Evolutionary conservation across 2,888 invertebrate genomes (phyloP), one percentile per base, ranked within the genome.

Genomic region (Stenodema calcarata): DNA sequence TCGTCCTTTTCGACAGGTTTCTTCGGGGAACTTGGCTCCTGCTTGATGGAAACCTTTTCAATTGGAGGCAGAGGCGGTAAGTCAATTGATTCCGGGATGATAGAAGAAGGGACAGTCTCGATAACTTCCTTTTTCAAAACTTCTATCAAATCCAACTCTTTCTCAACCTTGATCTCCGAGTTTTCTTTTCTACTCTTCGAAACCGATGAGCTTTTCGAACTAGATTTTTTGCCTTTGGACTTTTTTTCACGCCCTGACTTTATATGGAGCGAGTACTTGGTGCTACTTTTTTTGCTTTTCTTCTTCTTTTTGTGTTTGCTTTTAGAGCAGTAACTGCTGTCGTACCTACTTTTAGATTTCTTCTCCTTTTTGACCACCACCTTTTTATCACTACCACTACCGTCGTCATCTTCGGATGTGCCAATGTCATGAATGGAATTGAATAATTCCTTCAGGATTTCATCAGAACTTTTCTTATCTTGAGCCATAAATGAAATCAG

Each of bases 401-500:
- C 73, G 1, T 76, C 78, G 28, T 23, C 28, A 14, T 62, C 50
- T 6, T 79, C 79, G 9, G 86, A 78, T 44, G 79, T 42, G 16
- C n/a, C 69, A 23, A 86, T 78, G 16, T 79, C 86, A 44, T 86
- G 50, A 2, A 86, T 86, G 11, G 86, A 86, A 28, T 75, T 86
- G 44, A 86, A 86, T 11, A 86, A 79, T 41, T 86, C 86, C 14
- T 79, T 86, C 35, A 86, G 70, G 16, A 86, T 86, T 28, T 86
- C 86, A 30, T 86, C 86, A 4, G 86, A 86, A 18, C 47, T 73
- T 47, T 84, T 84, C 28, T 75, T 75, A 23, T 84, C 84, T 28
- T 44, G 44, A n/a, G 42, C 84, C 84, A 84, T 84, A 4, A 23
- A 62, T 23, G 23, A 23, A 50, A 50, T 50, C n/a, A 50, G 16